Percentiles rank a stretch among this genome's conserved stretches.
Evolutionary conservation across 2,113 vertebrate genomes (phyloP).

Genomic region (Sus scrofa): DNA sequence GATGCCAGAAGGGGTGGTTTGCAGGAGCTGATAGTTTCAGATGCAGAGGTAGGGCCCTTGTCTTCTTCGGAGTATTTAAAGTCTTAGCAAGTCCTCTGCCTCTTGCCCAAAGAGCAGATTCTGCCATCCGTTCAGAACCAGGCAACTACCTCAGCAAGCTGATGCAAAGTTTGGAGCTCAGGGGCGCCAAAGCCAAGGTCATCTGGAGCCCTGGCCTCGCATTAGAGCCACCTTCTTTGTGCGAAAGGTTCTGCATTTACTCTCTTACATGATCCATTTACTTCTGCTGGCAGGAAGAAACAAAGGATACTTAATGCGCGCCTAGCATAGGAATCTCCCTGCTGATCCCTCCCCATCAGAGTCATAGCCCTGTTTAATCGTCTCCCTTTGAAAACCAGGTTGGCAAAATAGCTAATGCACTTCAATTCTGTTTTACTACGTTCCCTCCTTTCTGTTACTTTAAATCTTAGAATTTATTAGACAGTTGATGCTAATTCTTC

Average conservation of each 20-base stretch:
- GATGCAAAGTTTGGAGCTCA: background rate
- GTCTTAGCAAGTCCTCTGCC: background rate
- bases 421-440: background rate
- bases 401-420: background rate
- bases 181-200: background rate
- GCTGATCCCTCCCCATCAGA: background rate
- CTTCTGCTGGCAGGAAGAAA: conserved; percentile 65
- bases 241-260: background rate
- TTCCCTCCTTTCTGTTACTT: conserved; percentile 31
- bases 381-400: background rate
- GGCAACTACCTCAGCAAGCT: conserved; percentile 13
- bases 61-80: background rate
- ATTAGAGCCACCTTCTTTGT: background rate
- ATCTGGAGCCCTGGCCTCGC: background rate
- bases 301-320: background rate
- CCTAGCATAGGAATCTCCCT: background rate
- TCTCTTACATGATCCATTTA: conserved; percentile 40
- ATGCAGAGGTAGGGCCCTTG: background rate
- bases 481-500: conserved; percentile 15
- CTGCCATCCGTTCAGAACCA: conserved; percentile 9
- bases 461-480: conserved; percentile 27
- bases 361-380: background rate
- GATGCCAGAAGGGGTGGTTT: background rate
- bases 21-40: background rate
- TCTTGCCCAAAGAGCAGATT: conserved; percentile 34